Evolutionary conservation across 2,888 invertebrate species (phyloP), one percentile per base, ranked within the genome.

Genomic region (Chouioia cunea): DNA sequence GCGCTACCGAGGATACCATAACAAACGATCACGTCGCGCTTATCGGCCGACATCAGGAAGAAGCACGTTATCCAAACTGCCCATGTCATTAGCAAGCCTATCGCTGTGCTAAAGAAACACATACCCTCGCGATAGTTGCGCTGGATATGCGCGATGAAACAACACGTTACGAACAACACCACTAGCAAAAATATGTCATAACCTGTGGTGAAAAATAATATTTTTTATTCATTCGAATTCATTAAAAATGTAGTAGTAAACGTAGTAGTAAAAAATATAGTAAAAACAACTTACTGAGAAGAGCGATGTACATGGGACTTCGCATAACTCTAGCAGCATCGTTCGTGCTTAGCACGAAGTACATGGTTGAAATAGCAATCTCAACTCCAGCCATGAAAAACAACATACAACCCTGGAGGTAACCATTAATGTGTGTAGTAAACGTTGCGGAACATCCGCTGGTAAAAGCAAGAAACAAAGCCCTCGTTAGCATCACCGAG

Each of bases 71-170:
- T 79, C 92, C 92, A 92, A 23, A 89, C 85, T 2, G 81, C 77
- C 85, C 85, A 85, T 14, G 77, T 76, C 16, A 82, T 70, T 4
- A 88, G 76, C 1, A 89, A 82, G 23, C 89, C 87, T 20, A 90
- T 82, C 18, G 88, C 82, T 0, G 89, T 88, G 0, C 89, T 89
- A 47, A 91, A 82, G 73, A 85, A 83, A 50, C 81, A 86, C 59
- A 85, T 83, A 0, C 92, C 92, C 80, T 93, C 92, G 12, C 88
- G 88, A 79, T 92, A 92, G 81, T 92, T 92, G 36, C 92, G 86
- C 76, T 90, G 90, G 0, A 91, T 89, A 65, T 89, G 89, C 69
- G 88, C 87, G 69, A 91, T 89, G 78, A 91, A 89, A 1, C 91
- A 92, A 60, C 89, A 88, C 47, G 90, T 82, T 52, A 88, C 84